Evolutionary conservation across 2,888 invertebrate species (phyloP).

Genomic region (Papilio gigon): DNA sequence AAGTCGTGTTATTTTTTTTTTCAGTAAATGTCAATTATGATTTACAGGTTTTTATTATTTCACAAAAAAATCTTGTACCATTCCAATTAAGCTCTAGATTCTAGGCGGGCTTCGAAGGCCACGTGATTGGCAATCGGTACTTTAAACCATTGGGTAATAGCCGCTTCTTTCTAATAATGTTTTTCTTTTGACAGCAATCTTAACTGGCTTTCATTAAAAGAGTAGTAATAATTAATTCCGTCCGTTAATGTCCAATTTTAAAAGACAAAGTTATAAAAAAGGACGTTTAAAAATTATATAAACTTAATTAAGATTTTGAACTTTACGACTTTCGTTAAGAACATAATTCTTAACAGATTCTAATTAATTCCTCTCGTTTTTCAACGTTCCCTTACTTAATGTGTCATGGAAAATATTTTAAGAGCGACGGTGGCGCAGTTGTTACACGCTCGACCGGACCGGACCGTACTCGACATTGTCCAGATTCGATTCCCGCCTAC

Average conservation of each 20-base stretch:
- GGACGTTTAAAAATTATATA: slow-evolving; percentile 20
- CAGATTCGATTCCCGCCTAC: no score
- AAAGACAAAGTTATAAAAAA: slow-evolving; percentile 13
- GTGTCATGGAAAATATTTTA: neutral
- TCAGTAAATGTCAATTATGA: slow-evolving; percentile 2
- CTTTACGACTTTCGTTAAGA: slow-evolving; percentile 23
- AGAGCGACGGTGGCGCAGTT: no score
- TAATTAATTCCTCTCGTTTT: slow-evolving; percentile 11
- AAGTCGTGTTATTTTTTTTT: neutral
- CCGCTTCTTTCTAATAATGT: no score
- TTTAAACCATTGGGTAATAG: no score
- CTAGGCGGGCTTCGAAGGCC: no score
- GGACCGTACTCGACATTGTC: no score
- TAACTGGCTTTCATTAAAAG: neutral
- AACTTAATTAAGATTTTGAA: slow-evolving; percentile 17
- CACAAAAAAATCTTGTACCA: no score
- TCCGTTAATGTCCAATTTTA: slow-evolving; percentile 13
- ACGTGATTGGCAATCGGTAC: no score
- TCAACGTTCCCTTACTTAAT: slow-evolving; percentile 9
- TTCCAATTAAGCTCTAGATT: no score
- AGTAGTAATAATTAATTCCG: slow-evolving; percentile 6
- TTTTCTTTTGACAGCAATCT: no score
- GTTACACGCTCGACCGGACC: no score
- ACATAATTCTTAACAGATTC: slow-evolving; percentile 21
- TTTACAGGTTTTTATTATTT: no score